Evolutionary conservation across 2,888 invertebrate genomes (phyloP).

Genomic region (Ferdinandea cuprea): DNA sequence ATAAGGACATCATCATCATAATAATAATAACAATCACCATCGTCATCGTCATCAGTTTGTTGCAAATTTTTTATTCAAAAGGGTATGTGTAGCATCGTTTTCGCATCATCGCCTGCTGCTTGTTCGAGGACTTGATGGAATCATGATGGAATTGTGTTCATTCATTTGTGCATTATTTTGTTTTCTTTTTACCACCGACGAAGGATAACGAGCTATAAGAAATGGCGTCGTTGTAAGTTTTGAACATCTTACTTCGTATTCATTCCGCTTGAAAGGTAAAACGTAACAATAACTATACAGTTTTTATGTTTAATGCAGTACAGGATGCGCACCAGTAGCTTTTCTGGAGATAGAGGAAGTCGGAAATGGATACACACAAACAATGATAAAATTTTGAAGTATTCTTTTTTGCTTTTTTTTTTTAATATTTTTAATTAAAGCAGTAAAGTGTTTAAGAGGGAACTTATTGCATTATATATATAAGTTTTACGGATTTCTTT

Average conservation of each 20-base stretch:
- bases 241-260: conserved; percentile 61
- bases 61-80: conserved; percentile 75
- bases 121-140: conserved; percentile 61
- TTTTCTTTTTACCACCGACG: conserved; percentile 2
- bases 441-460: too few relatives aligned
- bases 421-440: not conserved
- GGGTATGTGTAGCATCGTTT: conserved; percentile 64
- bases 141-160: conserved; percentile 62
- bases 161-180: not conserved
- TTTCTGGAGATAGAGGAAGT: not conserved
- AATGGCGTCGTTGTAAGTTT: conserved; percentile 23
- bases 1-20: conserved; percentile 29
- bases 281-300: conserved; percentile 51
- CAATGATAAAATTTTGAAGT: not conserved
- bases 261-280: conserved; percentile 67
- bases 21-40: conserved; percentile 55
- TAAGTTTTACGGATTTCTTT: too few relatives aligned
- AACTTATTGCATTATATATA: too few relatives aligned
- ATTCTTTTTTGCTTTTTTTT: not conserved
- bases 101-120: conserved; percentile 61
- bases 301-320: not conserved
- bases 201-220: conserved; percentile 55
- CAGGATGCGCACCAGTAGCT: not conserved
- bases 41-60: conserved; percentile 65
- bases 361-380: not conserved